Evolutionary conservation across 2,888 invertebrate species (phyloP).

Genomic region (Pinctada fucata): DNA sequence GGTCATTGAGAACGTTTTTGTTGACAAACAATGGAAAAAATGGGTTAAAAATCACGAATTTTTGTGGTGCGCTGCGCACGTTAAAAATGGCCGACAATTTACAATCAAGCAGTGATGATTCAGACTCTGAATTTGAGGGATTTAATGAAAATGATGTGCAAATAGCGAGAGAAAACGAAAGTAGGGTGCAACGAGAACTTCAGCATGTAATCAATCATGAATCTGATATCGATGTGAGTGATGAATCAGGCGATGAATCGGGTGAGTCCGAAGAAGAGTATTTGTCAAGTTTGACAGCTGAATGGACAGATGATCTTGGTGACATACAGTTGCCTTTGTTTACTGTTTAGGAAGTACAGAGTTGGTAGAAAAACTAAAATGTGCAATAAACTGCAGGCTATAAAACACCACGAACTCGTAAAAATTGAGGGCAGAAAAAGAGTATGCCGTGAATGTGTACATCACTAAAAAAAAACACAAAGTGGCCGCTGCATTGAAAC

Average conservation of each 20-base stretch:
- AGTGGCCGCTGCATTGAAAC: constrained; percentile 10
- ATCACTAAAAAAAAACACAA: constrained; percentile 7
- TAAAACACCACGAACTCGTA: constrained; percentile 1
- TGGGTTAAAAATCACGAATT: too few species aligned
- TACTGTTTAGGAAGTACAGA: neutral
- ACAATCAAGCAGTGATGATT: neutral
- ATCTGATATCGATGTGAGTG: too few species aligned
- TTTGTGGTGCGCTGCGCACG: too few species aligned
- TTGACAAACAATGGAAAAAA: too few species aligned
- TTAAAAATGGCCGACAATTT: too few species aligned
- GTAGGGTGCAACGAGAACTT: too few species aligned
- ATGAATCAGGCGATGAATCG: too few species aligned
- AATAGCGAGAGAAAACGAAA: neutral
- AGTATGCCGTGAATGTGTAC: constrained; percentile 5
- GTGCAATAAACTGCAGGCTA: neutral
- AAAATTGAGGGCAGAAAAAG: neutral
- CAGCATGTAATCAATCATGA: too few species aligned
- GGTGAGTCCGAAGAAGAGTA: neutral
- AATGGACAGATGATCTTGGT: neutral
- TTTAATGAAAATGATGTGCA: neutral
- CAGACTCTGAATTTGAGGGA: constrained; percentile 8
- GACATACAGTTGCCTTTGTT: too few species aligned
- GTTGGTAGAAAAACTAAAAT: neutral
- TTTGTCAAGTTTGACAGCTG: neutral
- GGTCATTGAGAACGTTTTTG: too few species aligned